Evolutionary conservation across 1,140 invertebrate genomes (phyloP), one percentile per base, ranked within the genome.

Genomic region (Camponotus floridanus): DNA sequence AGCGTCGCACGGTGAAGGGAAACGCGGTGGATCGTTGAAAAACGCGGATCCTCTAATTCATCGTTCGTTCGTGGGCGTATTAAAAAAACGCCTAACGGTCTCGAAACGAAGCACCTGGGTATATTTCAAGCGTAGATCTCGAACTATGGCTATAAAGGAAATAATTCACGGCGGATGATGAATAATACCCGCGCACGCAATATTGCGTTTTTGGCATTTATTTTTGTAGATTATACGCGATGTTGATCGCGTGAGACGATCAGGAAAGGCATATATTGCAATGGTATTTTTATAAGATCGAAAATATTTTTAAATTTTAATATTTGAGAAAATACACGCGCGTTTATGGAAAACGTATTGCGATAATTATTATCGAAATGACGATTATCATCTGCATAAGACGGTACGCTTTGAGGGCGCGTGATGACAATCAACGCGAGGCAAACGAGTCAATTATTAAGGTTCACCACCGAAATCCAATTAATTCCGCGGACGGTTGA

Each of bases 391-490:
- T 11, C 33, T 39, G 36, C 36, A 51, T 15, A 31, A 55, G 31
- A 36, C 13, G 36, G 51, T 21, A 15, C 33, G 33, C 57, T 78
- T 67, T 67, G 31, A 45, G 64, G 21, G 76, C 26, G 39, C 18
- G 36, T 18, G 78, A 36, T 18, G 78, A 36, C 11, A 73, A 83
- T 83, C 67, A 83, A 13, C 21, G 26, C 39, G 39, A 55, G 67
- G 59, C 80, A 74, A 81, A 86, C 81, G 71, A 85, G 80, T 62
- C 51, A 78, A 88, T 88, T 86, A 87, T 88, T 78, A 67, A 86
- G 51, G 45, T n/a, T 90, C 87, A 84, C 74, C 85, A 68, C 88
- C 86, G 78, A 90, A 90, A 90, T 90, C 86, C 87, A 80, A 88
- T 91, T 88, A 86, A 92, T 90, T 87, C 70, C 21, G 61, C 42